Percentiles rank a stretch among this genome's conserved stretches.
These are phyloP conservation scores for Ichneumoninae sp. DNA, from an alignment of 2,888 invertebrate genomes.

Conservation along the genomic window DNA sequence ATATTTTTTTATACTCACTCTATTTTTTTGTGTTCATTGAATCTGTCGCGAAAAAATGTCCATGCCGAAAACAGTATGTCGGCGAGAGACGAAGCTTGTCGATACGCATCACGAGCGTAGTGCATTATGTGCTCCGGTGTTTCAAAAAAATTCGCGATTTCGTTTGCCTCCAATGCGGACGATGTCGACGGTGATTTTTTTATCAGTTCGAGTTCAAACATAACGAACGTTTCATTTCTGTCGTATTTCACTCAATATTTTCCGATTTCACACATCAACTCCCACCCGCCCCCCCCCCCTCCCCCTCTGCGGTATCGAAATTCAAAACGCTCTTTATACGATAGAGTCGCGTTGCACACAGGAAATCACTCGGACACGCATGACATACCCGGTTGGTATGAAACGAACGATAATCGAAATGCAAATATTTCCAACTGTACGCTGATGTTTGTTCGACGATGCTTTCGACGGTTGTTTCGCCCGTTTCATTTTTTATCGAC, in stretches of 20 bases:
- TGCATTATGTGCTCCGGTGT: not conserved
- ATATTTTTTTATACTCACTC: not conserved
- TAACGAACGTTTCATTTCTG: conserved; percentile 16
- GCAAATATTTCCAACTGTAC: not conserved
- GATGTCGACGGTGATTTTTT: not conserved
- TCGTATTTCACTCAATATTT: conserved; percentile 35
- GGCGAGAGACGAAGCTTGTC: not conserved
- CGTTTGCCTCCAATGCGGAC: not conserved
- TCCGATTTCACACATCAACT: conserved; percentile 12
- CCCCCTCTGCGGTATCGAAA: not conserved
- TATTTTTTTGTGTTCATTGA: not conserved
- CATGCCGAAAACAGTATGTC: not conserved
- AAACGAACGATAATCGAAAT: conserved; percentile 24
- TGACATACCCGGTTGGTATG: not conserved
- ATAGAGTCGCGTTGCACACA: not conserved
- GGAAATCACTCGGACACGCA: conserved; percentile 1
- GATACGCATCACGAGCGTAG: not conserved
- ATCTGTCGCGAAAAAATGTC: not conserved
- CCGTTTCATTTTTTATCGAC: not conserved
- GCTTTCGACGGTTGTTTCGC: not conserved
- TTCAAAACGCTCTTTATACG: conserved; percentile 7
- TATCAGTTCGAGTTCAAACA: not conserved
- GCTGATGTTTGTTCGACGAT: not conserved
- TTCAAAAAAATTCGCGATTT: not conserved
- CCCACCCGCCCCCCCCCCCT: not conserved